phyloP scores from a whole-genome alignment of 2,888 invertebrate species.

The Brassicogethes aeneus region DNA sequence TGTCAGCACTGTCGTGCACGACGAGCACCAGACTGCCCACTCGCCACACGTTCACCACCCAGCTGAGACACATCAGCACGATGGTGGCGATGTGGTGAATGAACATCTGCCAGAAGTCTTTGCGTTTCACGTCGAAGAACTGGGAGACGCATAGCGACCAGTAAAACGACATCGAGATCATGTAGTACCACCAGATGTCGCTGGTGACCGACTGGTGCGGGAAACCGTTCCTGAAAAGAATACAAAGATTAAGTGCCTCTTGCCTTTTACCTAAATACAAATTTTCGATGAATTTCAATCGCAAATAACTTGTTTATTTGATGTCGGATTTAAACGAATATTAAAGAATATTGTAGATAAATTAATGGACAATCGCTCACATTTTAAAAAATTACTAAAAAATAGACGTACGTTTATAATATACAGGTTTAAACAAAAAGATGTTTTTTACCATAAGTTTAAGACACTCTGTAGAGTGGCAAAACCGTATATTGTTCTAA shows the following conservation, averaged over 20 bases:
- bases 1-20: slow-evolving; percentile 83
- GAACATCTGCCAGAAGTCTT: slow-evolving; percentile 98
- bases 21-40: slow-evolving; percentile 85
- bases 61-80: slow-evolving; percentile 81
- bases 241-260: slow-evolving; percentile 2
- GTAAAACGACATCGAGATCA: slow-evolving; percentile 90
- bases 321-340: too few species aligned
- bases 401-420: too few species aligned
- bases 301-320: too few species aligned
- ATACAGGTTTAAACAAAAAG: too few species aligned
- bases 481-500: too few species aligned
- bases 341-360: too few species aligned
- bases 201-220: slow-evolving; percentile 63
- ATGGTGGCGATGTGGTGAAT: slow-evolving; percentile 94
- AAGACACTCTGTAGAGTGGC: too few species aligned
- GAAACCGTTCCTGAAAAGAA: slow-evolving; percentile 39
- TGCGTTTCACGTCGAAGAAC: slow-evolving; percentile 87
- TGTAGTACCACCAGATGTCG: slow-evolving; percentile 96
- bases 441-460: too few species aligned
- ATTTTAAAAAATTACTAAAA: too few species aligned
- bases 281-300: too few species aligned
- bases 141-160: slow-evolving; percentile 90
- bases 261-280: too few species aligned
- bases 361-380: too few species aligned
- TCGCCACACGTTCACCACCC: slow-evolving; percentile 88